phyloP scores from a whole-genome alignment of 2,113 vertebrate species.

The Rana temporaria region DNA sequence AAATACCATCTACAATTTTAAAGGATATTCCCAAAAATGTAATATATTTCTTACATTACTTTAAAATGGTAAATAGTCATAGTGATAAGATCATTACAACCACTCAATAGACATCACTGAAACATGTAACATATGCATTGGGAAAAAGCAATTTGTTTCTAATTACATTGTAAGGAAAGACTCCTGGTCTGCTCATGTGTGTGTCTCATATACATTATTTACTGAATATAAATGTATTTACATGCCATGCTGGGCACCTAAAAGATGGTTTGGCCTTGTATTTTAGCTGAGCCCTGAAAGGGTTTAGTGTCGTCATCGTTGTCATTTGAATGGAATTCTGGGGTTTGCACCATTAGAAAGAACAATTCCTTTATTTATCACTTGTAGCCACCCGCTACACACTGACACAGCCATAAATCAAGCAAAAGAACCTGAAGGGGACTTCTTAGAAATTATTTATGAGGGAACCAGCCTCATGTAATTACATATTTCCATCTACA shows the following conservation, averaged over 20 bases:
- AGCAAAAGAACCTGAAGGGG: slow-evolving; percentile 53
- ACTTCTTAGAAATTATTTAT: slow-evolving; percentile 55
- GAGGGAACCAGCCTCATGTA: slow-evolving; percentile 48
- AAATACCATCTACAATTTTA: too few relatives aligned
- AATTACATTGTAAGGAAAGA: too few relatives aligned
- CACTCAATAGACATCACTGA: too few relatives aligned
- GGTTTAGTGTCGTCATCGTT: slow-evolving; percentile 18
- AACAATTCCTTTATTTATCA: slow-evolving; percentile 54
- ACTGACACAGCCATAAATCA: slow-evolving; percentile 52
- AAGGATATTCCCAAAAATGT: too few relatives aligned
- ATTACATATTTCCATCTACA: slow-evolving; percentile 53
- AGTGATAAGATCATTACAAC: too few relatives aligned
- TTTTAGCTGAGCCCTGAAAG: neutral
- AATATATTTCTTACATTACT: too few relatives aligned
- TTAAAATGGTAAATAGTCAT: too few relatives aligned
- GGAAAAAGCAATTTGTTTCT: too few relatives aligned
- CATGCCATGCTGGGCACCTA: neutral
- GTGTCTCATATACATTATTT: too few relatives aligned
- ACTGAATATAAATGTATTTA: too few relatives aligned
- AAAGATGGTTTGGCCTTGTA: neutral
- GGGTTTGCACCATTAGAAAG: slow-evolving; percentile 24
- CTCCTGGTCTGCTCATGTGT: too few relatives aligned
- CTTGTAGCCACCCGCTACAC: slow-evolving; percentile 45
- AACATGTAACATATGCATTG: too few relatives aligned
- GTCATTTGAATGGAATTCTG: slow-evolving; percentile 15